Evolutionary conservation across 2,113 vertebrate genomes (phyloP).

Genomic region (Pampusana beccarii): DNA sequence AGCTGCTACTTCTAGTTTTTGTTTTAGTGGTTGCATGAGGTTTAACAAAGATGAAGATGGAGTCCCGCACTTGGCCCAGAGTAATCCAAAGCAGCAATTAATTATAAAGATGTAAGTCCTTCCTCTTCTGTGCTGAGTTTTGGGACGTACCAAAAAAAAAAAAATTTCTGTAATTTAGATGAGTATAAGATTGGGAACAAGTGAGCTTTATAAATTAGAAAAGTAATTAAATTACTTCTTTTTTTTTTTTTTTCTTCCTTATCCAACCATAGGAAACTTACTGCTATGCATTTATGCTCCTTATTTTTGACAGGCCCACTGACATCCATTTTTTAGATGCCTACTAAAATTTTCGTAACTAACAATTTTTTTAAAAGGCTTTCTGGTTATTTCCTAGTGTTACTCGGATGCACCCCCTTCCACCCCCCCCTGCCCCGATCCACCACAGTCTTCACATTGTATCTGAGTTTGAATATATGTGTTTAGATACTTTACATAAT

Average conservation of each 20-base stretch:
- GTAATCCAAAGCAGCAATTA: not conserved
- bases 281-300: not conserved
- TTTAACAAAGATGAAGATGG: not conserved
- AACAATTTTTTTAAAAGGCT: not conserved
- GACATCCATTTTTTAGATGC: not conserved
- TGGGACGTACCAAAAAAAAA: not conserved
- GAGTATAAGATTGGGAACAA: not conserved
- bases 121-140: not conserved
- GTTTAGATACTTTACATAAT: not conserved
- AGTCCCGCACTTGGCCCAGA: not conserved
- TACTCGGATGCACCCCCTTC: not conserved
- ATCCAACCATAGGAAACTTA: not conserved
- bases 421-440: too few relatives aligned
- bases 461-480: not conserved
- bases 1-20: not conserved
- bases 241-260: not conserved
- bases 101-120: not conserved
- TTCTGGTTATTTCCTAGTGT: not conserved
- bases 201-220: not conserved
- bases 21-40: not conserved
- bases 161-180: not conserved
- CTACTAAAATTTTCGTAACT: not conserved
- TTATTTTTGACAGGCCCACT: not conserved
- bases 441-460: not conserved
- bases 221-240: not conserved